Base-by-base conservation (phyloP, 1,140 invertebrate genomes). In the Cotesia typhae region DNA sequence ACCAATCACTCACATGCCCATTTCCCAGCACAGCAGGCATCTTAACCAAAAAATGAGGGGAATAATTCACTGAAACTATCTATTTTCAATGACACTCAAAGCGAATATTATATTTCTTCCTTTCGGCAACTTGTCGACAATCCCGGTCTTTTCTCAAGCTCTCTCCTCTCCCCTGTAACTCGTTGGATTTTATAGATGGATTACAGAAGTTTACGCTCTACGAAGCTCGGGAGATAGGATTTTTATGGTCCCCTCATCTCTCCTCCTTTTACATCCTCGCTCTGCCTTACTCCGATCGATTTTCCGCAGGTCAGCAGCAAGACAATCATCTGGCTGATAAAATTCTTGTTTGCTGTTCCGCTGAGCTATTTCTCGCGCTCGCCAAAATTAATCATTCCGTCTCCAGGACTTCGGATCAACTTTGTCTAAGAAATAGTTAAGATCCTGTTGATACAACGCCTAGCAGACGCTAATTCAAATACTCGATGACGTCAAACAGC, bases 131-230 rank as follows among this genome's bases (percentile, higher is more conserved):
- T 67, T 67, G 53, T 60, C 53, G 53, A 38, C 59, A 28, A 63
- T 71, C 47, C 38, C 20, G 12, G 47, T 59, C 51, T 65, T 55
- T 51, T 52, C n/a, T 17, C 10, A 20, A 55, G 36, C 41, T 57
- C 35, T 63, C 9, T 59, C 9, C 60, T 73, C 47, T 65, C 68
- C 64, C 65, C 38, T 38, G 73, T 67, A 66, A 79, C 78, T 80
- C 76, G 72, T 74, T 76, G 65, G 73, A 78, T 81, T 82, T 82
- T 80, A 82, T 80, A 82, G 80, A 81, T 74, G 80, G 80, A 82
- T 81, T 71, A 80, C 75, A 66, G 71, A 75, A 79, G 74, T 81
- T 80, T 78, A 77, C 75, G 78, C 70, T 80, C 75, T 57, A 67
- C 68, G 75, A 76, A 74, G 70, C 74, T 77, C 72, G 74, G 71